Evolutionary conservation across 2,888 invertebrate genomes (phyloP).

Genomic region (Xanthorhoe designata): DNA sequence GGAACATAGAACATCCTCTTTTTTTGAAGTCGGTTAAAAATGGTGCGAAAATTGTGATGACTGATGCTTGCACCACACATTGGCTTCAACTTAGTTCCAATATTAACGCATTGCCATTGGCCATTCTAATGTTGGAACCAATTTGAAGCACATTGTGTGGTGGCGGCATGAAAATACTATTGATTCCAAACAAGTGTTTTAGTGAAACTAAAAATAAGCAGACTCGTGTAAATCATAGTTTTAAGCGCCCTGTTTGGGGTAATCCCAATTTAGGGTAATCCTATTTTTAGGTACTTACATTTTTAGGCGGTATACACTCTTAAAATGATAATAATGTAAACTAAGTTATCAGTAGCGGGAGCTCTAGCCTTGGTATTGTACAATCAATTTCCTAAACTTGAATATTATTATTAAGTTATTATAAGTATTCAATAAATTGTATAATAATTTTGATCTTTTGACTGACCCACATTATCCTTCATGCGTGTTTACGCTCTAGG

Average conservation of each 20-base stretch:
- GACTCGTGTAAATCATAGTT: constrained; percentile 32
- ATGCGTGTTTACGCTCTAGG: too few species aligned
- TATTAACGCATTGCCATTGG: too few species aligned
- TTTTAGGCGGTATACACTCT: constrained; percentile 20
- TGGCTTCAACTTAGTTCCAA: too few species aligned
- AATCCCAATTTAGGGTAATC: constrained; percentile 13
- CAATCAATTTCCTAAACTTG: constrained; percentile 21
- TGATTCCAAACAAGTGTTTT: constrained; percentile 41
- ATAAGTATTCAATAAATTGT: constrained; percentile 28
- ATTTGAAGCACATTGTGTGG: too few species aligned
- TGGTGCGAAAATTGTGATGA: constrained; percentile 38
- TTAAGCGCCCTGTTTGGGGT: constrained; percentile 22
- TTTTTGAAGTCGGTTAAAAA: neutral
- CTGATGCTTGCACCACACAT: too few species aligned
- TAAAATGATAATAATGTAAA: constrained; percentile 14
- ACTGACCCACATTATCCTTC: neutral
- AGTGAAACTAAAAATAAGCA: constrained; percentile 45
- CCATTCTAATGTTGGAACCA: too few species aligned
- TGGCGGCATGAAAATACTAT: constrained; percentile 24
- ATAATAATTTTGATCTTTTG: constrained; percentile 8
- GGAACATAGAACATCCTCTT: too few species aligned
- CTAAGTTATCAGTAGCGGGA: constrained; percentile 5
- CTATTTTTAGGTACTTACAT: constrained; percentile 23
- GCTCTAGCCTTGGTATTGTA: constrained; percentile 13
- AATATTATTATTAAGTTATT: constrained; percentile 26